Base-by-base conservation (phyloP, 2,888 invertebrate species). In the Barypeithes pellucidus region DNA sequence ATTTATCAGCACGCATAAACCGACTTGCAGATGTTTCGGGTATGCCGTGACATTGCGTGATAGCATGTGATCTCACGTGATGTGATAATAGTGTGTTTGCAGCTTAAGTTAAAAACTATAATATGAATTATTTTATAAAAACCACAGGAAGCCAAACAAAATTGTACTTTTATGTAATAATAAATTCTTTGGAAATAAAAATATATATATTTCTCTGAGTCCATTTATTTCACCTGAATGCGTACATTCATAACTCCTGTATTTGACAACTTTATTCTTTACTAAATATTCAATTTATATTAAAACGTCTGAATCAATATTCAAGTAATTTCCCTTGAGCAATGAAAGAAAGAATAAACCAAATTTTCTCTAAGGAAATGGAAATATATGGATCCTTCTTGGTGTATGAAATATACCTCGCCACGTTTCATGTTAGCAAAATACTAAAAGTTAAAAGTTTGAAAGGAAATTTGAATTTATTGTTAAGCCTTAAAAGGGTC, bases 301-400 rank as follows among this genome's bases (percentile, higher is more conserved):
- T 63, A 63, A 63, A 54, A 63, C 24, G 39, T 70, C 70, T 45
- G 47, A 63, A 70, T 70, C 70, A 61, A 69, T 79, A 79, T 78
- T 73, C 59, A 77, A 78, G 80, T 81, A 81, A 82, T 82, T 81
- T 83, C 83, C 84, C 83, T 82, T 77, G 72, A 82, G 82, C 82
- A 76, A 81, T 78, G 78, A 76, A 76, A 76, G 77, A 80, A 80
- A 80, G 80, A 80, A 81, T 81, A 81, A 81, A 82, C 80, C 79
- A 81, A 80, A 83, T 82, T 80, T 80, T 77, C 79, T 77, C 72
- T 78, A 77, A 81, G 82, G 82, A 83, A 83, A 83, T 82, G 82
- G 82, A 82, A 82, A 82, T 83, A 81, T 81, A 82, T 83, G 33
- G 63, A 63, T 63, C 18, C 12, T 36, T 18, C 33, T 33, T 50